Percentiles rank a stretch among this genome's conserved stretches.
Conservation (phyloP, 1,140 invertebrate genomes). For the Pseudomyrmex pallidus region DNA sequence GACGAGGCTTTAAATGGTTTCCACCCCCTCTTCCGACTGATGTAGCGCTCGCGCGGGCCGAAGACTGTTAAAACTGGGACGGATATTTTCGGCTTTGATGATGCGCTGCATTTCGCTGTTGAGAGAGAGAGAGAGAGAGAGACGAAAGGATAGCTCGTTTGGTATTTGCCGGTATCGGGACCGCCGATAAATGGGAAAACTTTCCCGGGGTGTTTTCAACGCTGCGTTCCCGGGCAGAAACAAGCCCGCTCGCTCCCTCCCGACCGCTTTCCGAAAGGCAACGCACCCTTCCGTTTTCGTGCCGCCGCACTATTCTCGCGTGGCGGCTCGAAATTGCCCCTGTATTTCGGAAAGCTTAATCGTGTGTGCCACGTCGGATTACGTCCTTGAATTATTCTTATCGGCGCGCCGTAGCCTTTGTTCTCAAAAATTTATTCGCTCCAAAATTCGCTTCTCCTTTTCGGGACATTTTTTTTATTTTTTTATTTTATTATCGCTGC, state of each 20-base stretch:
- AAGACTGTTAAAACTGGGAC: slow-evolving; percentile 77
- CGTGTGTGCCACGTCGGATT: slow-evolving; percentile 45
- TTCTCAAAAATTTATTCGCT: slow-evolving; percentile 36
- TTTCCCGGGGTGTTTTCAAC: slow-evolving; percentile 72
- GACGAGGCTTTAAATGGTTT: slow-evolving; percentile 68
- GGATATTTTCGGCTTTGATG: slow-evolving; percentile 77
- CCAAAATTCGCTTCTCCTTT: not conserved
- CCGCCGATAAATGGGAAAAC: slow-evolving; percentile 79
- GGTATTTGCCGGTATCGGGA: slow-evolving; percentile 71
- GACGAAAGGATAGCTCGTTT: slow-evolving; percentile 59
- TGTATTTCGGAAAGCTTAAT: slow-evolving; percentile 60
- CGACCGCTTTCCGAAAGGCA: slow-evolving; percentile 59
- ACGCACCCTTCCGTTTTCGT: slow-evolving; percentile 53
- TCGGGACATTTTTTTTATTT: not conserved
- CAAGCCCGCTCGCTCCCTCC: slow-evolving; percentile 28
- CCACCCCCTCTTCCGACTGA: slow-evolving; percentile 43
- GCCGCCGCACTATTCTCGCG: slow-evolving; percentile 56
- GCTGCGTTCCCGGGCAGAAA: not conserved
- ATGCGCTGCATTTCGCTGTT: slow-evolving; percentile 64
- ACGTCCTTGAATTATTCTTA: slow-evolving; percentile 59
- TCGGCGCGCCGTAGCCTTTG: slow-evolving; percentile 18
- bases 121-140: slow-evolving; percentile 9
- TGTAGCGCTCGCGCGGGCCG: slow-evolving; percentile 34
- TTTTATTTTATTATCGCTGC: not conserved
- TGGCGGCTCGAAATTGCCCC: slow-evolving; percentile 52